Conservation (phyloP, 2,797 vertebrate species). For the Macropodus opercularis region DNA sequence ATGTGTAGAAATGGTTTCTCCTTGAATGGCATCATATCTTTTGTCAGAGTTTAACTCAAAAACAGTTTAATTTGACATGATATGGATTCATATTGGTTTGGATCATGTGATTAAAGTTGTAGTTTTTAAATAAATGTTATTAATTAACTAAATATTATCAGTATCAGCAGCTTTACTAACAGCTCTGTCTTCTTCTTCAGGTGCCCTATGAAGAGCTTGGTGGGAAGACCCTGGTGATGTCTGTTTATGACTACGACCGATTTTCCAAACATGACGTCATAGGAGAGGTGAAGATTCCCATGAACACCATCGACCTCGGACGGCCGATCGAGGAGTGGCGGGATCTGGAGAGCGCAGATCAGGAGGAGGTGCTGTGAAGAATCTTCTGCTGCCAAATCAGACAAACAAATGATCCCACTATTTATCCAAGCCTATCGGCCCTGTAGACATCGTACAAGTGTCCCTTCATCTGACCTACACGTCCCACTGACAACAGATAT, state of each 20-base stretch:
- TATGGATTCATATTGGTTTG: too few relatives aligned
- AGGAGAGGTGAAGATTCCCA: slow-evolving; percentile 93
- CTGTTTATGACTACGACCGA: slow-evolving; percentile 96
- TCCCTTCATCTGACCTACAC: too few relatives aligned
- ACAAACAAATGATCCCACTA: too few relatives aligned
- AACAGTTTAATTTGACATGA: not conserved
- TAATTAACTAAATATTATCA: too few relatives aligned
- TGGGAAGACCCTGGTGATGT: slow-evolving; percentile 94
- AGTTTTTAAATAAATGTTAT: too few relatives aligned
- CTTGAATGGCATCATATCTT: not conserved
- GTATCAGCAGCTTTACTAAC: too few relatives aligned
- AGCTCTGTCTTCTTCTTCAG: slow-evolving; percentile 66
- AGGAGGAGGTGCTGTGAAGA: slow-evolving; percentile 89
- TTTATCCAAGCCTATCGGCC: too few relatives aligned
- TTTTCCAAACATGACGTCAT: slow-evolving; percentile 99
- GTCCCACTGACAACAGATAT: too few relatives aligned
- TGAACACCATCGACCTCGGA: slow-evolving; percentile 96
- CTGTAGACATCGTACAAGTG: too few relatives aligned
- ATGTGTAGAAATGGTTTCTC: not conserved
- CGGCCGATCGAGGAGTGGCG: slow-evolving; percentile 96
- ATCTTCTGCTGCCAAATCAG: too few relatives aligned
- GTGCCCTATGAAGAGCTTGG: slow-evolving; percentile 96
- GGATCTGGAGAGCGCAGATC: slow-evolving; percentile 94
- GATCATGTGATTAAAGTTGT: too few relatives aligned
- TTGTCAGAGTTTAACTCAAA: not conserved